Conservation (phyloP, 2,113 vertebrate species). For the Tachycineta bicolor region DNA sequence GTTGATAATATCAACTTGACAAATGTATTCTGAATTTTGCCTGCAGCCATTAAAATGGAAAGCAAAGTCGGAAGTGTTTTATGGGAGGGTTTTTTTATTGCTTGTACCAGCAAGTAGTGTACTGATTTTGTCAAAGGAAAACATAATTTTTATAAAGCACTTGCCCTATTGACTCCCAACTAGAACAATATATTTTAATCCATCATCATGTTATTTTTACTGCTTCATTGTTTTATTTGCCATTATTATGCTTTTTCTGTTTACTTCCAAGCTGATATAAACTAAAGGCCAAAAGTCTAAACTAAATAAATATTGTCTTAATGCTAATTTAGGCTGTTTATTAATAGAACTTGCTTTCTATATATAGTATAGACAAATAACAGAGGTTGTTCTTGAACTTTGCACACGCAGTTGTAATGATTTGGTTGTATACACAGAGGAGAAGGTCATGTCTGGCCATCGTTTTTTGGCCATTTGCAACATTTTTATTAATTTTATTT, state of each 20-base stretch:
- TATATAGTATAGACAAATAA: neutral
- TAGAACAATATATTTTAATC: slow-evolving; percentile 35
- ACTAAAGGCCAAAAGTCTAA: neutral
- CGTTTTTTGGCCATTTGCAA: neutral
- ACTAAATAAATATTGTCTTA: neutral
- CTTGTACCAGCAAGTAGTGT: slow-evolving; percentile 46
- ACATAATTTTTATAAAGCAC: slow-evolving; percentile 25
- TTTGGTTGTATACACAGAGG: neutral
- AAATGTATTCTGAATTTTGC: slow-evolving; percentile 64
- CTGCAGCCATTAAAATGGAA: slow-evolving; percentile 56
- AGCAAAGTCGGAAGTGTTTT: slow-evolving; percentile 40
- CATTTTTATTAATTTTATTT: neutral
- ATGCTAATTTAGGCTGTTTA: slow-evolving; percentile 18
- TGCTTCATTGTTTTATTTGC: slow-evolving; percentile 33
- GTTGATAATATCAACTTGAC: slow-evolving; percentile 53
- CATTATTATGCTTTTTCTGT: neutral
- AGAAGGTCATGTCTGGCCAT: neutral
- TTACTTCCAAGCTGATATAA: neutral
- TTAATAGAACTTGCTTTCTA: slow-evolving; percentile 4
- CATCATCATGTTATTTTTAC: slow-evolving; percentile 20
- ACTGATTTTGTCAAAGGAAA: slow-evolving; percentile 53
- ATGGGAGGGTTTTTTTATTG: slow-evolving; percentile 2
- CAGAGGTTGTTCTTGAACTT: neutral
- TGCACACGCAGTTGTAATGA: neutral
- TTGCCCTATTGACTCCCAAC: slow-evolving; percentile 36